phyloP scores from a whole-genome alignment of 1,140 invertebrate genomes.

The Hyphantria cunea region DNA sequence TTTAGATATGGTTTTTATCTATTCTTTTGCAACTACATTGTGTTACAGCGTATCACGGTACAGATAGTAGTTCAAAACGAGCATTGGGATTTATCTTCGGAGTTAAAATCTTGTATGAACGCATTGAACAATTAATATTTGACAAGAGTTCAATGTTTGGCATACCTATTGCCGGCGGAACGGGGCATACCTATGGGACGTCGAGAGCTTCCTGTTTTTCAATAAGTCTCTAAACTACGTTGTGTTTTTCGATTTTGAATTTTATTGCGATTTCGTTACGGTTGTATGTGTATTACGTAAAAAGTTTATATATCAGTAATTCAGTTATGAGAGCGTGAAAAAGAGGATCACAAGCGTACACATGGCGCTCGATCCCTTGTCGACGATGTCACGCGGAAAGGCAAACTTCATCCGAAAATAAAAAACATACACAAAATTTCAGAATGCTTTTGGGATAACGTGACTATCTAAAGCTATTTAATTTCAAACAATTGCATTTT shows the following conservation, averaged over 20 bases:
- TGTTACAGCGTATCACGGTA: no score
- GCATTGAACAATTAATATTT: constrained; percentile 36
- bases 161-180: constrained; percentile 15
- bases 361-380: constrained; percentile 40
- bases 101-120: constrained; percentile 15
- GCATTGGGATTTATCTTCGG: no score
- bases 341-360: constrained; percentile 43
- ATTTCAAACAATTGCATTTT: no score
- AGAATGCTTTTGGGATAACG: not conserved
- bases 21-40: no score
- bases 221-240: not conserved
- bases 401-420: constrained; percentile 39
- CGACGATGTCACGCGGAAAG: constrained; percentile 42
- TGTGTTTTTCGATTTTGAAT: constrained; percentile 6
- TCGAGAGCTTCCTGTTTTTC: constrained; percentile 12
- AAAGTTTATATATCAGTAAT: constrained; percentile 41
- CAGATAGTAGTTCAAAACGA: no score
- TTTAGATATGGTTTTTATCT: no score
- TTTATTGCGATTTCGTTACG: constrained; percentile 11
- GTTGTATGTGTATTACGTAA: not conserved
- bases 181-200: constrained; percentile 20
- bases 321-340: constrained; percentile 49
- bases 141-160: constrained; percentile 34
- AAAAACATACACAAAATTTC: constrained; percentile 23
- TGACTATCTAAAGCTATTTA: no score